Evolutionary conservation across 1,140 invertebrate species (phyloP).

Genomic region (honey bee (Apis mellifera)): Amel_HAv3.1 CM009934.2:6866501-6867000

Average conservation of each 20-base stretch:
- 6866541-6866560: too few species aligned
- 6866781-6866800: too few species aligned
- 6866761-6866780: too few species aligned
- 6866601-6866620: too few species aligned
- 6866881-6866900: background rate
- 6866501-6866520: too few species aligned
- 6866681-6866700: background rate
- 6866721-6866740: background rate
- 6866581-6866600: too few species aligned
- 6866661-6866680: background rate
- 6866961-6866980: background rate
- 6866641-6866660: background rate
- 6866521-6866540: too few species aligned
- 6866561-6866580: too few species aligned
- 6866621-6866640: background rate
- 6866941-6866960: background rate
- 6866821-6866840: background rate
- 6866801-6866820: background rate
- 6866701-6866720: background rate
- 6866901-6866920: background rate
- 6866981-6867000: background rate
- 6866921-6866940: background rate
- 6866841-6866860: background rate
- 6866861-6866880: background rate
- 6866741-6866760: background rate